Percentiles rank a stretch among this genome's conserved stretches.
These are phyloP conservation scores for Stenichneumon culpator DNA, from an alignment of 2,888 invertebrate genomes.

Conservation along the genomic window DNA sequence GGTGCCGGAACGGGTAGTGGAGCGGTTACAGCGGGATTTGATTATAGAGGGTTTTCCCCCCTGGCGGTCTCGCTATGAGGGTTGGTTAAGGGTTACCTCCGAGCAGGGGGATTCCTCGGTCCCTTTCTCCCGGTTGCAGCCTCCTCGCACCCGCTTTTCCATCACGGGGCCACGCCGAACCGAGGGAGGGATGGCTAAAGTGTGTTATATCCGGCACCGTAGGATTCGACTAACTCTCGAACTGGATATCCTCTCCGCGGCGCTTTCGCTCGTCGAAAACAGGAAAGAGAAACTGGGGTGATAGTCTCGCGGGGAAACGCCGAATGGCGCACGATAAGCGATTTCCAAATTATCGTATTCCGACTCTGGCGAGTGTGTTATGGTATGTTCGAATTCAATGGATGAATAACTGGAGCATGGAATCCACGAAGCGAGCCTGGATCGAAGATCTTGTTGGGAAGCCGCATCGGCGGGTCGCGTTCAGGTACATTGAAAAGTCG, in stretches of 20 bases:
- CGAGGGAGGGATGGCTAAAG: conserved; percentile 16
- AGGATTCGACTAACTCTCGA: conserved; percentile 27
- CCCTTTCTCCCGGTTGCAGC: conserved; percentile 35
- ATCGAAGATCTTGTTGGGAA: background rate
- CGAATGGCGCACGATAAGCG: conserved; percentile 31
- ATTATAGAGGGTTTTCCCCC: conserved; percentile 81
- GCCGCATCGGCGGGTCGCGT: background rate
- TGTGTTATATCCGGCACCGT: conserved; percentile 10
- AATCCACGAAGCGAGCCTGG: background rate
- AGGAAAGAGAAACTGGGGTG: background rate
- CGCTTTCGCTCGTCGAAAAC: conserved; percentile 21
- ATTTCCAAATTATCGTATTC: conserved; percentile 43
- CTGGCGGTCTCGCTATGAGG: conserved; percentile 71
- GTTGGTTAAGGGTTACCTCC: conserved; percentile 66
- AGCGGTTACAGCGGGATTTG: conserved; percentile 84
- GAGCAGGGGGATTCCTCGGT: conserved; percentile 30
- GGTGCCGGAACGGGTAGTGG: conserved; percentile 75
- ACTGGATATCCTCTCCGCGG: conserved; percentile 1
- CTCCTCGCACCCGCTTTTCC: conserved; percentile 23
- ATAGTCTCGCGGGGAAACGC: conserved; percentile 6
- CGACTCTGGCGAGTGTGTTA: conserved; percentile 1
- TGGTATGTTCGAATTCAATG: conserved; percentile 21
- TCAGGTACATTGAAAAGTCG: background rate
- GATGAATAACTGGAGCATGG: conserved; percentile 2
- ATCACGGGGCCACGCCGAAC: conserved; percentile 11